Conservation (phyloP, 2,113 vertebrate genomes). For the Sinocyclocheilus maitianheensis region DNA sequence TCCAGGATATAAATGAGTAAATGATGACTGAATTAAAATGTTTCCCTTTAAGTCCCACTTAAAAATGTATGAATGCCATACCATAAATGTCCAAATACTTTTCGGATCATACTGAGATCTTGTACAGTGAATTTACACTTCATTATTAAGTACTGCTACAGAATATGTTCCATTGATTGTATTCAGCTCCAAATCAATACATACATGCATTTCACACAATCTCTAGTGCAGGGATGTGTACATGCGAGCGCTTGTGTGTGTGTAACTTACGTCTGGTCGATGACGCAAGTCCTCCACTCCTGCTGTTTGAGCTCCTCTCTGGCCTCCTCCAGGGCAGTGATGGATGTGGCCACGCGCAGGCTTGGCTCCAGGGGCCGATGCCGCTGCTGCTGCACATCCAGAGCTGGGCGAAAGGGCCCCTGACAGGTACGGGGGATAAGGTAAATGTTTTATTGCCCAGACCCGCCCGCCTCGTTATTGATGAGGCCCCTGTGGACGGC, state of each 20-base stretch:
- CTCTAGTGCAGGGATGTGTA: constrained; percentile 14
- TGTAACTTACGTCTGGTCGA: constrained; percentile 74
- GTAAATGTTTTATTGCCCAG: constrained; percentile 53
- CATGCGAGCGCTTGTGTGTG: constrained; percentile 11
- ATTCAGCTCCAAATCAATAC: neutral
- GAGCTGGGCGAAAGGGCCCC: constrained; percentile 79
- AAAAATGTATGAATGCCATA: neutral
- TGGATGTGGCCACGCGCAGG: constrained; percentile 76
- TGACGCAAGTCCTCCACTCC: constrained; percentile 63
- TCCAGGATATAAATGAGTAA: neutral
- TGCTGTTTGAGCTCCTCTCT: constrained; percentile 69
- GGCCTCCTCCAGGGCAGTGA: constrained; percentile 71
- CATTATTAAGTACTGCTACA: constrained; percentile 24
- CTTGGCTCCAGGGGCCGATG: constrained; percentile 82
- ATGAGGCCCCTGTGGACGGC: constrained; percentile 48
- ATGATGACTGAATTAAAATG: neutral
- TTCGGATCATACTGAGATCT: neutral
- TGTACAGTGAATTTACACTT: neutral
- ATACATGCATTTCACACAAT: neutral
- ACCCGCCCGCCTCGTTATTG: constrained; percentile 44
- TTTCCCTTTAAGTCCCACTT: neutral
- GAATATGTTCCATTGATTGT: neutral
- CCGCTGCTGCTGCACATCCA: constrained; percentile 79
- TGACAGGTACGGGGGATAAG: constrained; percentile 67
- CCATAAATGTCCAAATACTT: neutral